Evolutionary conservation across 2,888 invertebrate species (phyloP), one percentile per base, ranked within the genome.

Genomic region (Epistrophella euchroma): DNA sequence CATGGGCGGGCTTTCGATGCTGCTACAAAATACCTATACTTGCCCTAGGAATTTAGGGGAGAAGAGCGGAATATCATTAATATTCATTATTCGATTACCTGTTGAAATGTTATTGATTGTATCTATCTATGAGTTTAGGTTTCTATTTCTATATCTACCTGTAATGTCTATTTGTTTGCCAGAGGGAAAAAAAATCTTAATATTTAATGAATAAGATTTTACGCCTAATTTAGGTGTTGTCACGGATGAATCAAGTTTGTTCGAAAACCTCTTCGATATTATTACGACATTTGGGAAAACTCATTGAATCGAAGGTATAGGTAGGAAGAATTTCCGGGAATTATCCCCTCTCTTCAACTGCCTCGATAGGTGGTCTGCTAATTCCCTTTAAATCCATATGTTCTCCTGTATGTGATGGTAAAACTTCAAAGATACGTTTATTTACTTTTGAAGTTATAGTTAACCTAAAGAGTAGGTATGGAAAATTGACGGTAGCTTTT

Each of bases 21-120:
- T 25, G 13, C 19, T 19, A 11, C 6, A 37, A 3, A 37, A 4
- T 32, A 40, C 3, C 19, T 4, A 47, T 17, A 17, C 3, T 0
- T 52, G 25, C 25, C 25, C 22, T 52, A 25, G 3, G n/a, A 50
- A 52, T 15, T 52, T 15, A 28, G 52, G 52, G 15, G 15, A 52
- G 56, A 2, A 15, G 22, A 50, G 50, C 6, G 40, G 35, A 32
- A 19, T 28, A 47, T 77, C 85, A 85, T 85, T 85, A 85, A 85
- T 80, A 85, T 85, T 85, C 85, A 85, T 85, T 76, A 85, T 85
- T 76, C 64, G 70, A 85, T 76, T 76, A 85, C 85, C 85, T 80
- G 80, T 85, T 80, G 85, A 80, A 76, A 37, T 56, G 45, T 32
- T 50, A 40, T 78, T 3, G 71, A 52, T 47, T 47, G 19, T 66